A percentile compares a stretch with the other conserved stretches of the same genome.
These are phyloP conservation scores for Serinus canaria DNA, from an alignment of 2,113 vertebrate species.

Conservation along the genomic window DNA sequence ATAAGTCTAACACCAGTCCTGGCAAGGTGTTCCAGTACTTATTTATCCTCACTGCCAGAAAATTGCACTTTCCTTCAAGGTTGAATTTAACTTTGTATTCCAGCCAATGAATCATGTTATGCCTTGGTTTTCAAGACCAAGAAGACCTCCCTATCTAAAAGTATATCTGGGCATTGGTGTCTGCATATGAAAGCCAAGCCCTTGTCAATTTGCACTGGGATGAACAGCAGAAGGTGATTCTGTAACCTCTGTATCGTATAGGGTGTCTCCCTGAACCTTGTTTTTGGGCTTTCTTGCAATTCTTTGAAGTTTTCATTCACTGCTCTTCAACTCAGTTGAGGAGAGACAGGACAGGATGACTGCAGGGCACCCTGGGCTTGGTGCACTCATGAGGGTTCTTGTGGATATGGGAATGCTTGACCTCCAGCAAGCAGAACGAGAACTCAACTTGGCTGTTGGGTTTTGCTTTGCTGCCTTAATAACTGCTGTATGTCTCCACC, in stretches of 20 bases:
- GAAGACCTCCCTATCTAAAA: not conserved
- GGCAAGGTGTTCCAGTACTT: not conserved
- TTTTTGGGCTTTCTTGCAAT: not conserved
- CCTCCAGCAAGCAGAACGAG: not conserved
- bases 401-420: rapidly evolving
- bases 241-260: not conserved
- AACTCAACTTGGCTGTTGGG: not conserved
- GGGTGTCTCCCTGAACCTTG: not conserved
- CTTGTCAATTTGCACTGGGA: not conserved
- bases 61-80: not conserved
- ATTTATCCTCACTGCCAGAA: not conserved
- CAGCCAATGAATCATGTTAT: not conserved
- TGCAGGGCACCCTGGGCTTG: not conserved
- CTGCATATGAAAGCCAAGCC: not conserved
- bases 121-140: not conserved
- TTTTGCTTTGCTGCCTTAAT: not conserved
- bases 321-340: not conserved
- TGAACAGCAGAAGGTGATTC: not conserved
- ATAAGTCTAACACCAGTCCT: not conserved
- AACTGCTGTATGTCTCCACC: not conserved
- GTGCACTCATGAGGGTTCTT: rapidly evolving
- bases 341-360: not conserved
- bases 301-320: not conserved
- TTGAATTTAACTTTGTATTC: not conserved
- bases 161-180: not conserved